Evolutionary conservation across 2,113 vertebrate genomes (phyloP).

Genomic region (Arvicanthis niloticus): DNA sequence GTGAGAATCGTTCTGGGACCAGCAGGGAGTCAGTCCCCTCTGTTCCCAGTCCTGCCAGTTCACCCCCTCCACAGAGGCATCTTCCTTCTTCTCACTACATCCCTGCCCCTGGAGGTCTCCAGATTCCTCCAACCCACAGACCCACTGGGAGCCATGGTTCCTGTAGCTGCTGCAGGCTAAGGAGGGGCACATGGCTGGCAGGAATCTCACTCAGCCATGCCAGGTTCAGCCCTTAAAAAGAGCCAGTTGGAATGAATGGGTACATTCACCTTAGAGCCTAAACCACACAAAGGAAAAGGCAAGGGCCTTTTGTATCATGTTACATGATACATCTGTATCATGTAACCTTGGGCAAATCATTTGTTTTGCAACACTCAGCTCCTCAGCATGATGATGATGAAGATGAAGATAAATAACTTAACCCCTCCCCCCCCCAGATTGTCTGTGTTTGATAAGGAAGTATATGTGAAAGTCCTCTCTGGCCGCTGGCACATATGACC

Average conservation of each 20-base stretch:
- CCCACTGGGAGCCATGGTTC: neutral
- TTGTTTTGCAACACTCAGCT: neutral
- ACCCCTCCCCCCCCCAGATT: conserved; percentile 31
- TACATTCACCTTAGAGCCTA: conserved; percentile 2
- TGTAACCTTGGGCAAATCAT: neutral
- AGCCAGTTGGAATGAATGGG: neutral
- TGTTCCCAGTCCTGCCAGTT: neutral
- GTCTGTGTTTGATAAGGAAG: conserved; percentile 58
- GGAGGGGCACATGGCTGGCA: neutral
- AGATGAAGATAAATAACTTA: no score
- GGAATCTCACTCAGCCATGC: neutral
- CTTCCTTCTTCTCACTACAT: neutral
- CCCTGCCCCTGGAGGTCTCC: conserved; percentile 7
- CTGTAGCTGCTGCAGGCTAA: neutral
- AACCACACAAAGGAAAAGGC: neutral
- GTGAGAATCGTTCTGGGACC: conserved; percentile 83
- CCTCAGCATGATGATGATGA: neutral
- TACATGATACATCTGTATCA: no score
- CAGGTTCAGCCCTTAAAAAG: neutral
- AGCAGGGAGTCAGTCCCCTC: conserved; percentile 66
- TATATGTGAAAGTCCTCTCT: conserved; percentile 49
- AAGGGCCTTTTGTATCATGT: neutral
- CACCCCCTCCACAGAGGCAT: conserved; percentile 33
- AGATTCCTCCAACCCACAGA: neutral
- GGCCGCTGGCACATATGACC: conserved; percentile 27